Evolutionary conservation across 2,888 invertebrate genomes (phyloP), one percentile per base, ranked within the genome.

Genomic region (Eupithecia abbreviata): DNA sequence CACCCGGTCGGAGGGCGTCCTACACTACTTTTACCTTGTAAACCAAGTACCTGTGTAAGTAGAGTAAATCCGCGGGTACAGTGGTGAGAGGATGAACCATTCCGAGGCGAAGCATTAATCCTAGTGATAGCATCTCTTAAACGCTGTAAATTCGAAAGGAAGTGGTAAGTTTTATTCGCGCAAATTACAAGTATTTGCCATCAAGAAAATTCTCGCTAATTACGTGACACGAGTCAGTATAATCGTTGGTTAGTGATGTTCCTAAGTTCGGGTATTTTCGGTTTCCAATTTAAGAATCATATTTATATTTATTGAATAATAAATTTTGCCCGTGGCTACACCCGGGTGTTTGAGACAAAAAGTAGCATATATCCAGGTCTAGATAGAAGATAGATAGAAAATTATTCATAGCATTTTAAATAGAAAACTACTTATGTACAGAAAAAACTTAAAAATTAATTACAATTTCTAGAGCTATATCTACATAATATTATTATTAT

Each of bases 141-240:
- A 76, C 69, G 69, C 69, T 51, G 72, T 49, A 62, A 55, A 74
- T 49, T 71, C 15, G 30, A 70, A 72, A 75, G 72, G 51, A 58
- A 77, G 67, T 47, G 55, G 69, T 51, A 41, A 15, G 42, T 72
- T 77, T 78, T 78, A 73, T 74, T 74, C 73, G 74, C 72, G 65
- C 71, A 76, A 78, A 77, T 74, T 79, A 76, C 55, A 0, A 58
- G 18, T 18, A 18, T 78, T 51, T 68, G 42, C 43, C 69, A 72
- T 80, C 62, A 76, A 77, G 78, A 70, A 77, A 75, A 78, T 74
- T 75, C 65, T 7, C 43, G 9, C 62, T 74, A 76, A 78, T 76
- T 78, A 71, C 41, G 51, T 73, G 66, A 71, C 73, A 73, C 73
- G 45, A 69, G 43, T 70, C 15, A 18, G 12, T 30, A 4, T 4